phyloP scores from a whole-genome alignment of 2,113 vertebrate genomes.

The Paramisgurnus dabryanus region DNA sequence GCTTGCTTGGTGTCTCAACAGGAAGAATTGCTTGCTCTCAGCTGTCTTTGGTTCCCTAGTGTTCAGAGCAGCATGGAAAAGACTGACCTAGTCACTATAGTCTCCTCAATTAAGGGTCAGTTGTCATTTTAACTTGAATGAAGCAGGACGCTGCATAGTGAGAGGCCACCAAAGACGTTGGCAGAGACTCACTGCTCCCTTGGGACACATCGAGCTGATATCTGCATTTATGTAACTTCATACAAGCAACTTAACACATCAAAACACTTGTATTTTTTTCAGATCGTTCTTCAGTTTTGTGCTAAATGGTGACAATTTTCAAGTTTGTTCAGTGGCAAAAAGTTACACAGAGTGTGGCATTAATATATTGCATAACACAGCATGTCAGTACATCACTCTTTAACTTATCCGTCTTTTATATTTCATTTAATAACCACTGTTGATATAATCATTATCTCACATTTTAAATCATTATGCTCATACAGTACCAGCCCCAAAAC shows the following conservation, averaged over 20 bases:
- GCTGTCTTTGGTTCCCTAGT: slow-evolving; percentile 57
- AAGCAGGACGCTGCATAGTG: slow-evolving; percentile 70
- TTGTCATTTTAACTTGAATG: slow-evolving; percentile 78
- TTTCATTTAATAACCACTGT: not conserved
- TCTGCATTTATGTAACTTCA: slow-evolving; percentile 23
- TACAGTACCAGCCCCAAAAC: not conserved
- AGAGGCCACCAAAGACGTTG: slow-evolving; percentile 81
- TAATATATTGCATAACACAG: no score
- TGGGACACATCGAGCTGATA: slow-evolving; percentile 22
- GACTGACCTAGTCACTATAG: slow-evolving; percentile 77
- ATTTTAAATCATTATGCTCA: not conserved
- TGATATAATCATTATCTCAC: not conserved
- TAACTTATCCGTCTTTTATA: no score
- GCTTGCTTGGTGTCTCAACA: slow-evolving; percentile 72
- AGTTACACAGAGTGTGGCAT: no score
- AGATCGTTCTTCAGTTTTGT: no score
- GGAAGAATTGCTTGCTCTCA: slow-evolving; percentile 66
- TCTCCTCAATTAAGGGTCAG: slow-evolving; percentile 78
- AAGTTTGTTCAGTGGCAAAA: no score
- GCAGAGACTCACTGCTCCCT: slow-evolving; percentile 57
- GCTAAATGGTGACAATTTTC: no score
- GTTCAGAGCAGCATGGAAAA: slow-evolving; percentile 66
- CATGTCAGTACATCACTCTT: no score
- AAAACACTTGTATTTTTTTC: not conserved
- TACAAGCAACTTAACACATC: not conserved